These are phyloP conservation scores for Pristionchus entomophagus DNA, from an alignment of 2,888 invertebrate genomes.

Conservation along the genomic window DNA sequence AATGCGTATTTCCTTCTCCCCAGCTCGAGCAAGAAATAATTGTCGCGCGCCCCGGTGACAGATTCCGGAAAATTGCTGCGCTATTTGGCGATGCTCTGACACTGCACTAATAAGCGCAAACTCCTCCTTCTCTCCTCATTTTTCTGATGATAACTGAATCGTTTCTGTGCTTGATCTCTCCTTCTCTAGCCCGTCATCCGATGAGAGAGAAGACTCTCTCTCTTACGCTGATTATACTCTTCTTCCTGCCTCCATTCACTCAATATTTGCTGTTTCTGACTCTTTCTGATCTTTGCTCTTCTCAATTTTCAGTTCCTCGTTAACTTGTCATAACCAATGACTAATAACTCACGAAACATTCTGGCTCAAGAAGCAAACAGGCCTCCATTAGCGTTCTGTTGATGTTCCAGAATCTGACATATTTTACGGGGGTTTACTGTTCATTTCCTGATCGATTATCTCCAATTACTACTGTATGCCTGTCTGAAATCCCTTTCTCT, in stretches of 20 bases:
- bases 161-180: too few relatives aligned
- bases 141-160: background rate
- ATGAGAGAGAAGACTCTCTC: background rate
- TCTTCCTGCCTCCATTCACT: too few relatives aligned
- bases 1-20: background rate
- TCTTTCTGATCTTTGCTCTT: too few relatives aligned
- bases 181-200: background rate
- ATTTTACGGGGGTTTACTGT: background rate
- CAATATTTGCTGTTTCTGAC: too few relatives aligned
- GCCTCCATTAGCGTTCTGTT: background rate
- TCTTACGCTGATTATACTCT: background rate
- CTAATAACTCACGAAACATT: too few relatives aligned
- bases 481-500: constrained; percentile 3
- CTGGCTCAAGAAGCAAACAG: too few relatives aligned
- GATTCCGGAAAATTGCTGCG: background rate
- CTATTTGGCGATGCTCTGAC: background rate
- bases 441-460: constrained; percentile 23
- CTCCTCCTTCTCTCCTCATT: constrained; percentile 10
- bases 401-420: constrained; percentile 11
- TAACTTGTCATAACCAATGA: too few relatives aligned
- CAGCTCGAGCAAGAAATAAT: background rate
- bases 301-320: too few relatives aligned
- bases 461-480: too few relatives aligned
- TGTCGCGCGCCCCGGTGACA: background rate
- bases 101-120: background rate